A percentile compares a stretch with the other conserved stretches of the same genome.
Conservation (phyloP, 2,113 vertebrate species). For the Oryctolagus cuniculus region mOryCun1.1 NC_091433.1:196042001-196042500, state of each 20-base stretch:
- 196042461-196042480: neutral
- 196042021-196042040: neutral
- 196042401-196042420: neutral
- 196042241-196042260: neutral
- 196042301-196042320: neutral
- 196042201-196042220: neutral
- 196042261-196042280: accelerated
- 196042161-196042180: accelerated
- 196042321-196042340: neutral
- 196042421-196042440: neutral
- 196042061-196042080: neutral
- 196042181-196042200: no score
- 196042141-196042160: accelerated
- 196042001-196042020: accelerated
- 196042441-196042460: neutral
- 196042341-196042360: neutral
- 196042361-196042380: neutral
- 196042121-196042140: neutral
- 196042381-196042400: neutral
- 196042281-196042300: neutral
- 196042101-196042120: neutral
- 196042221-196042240: neutral
- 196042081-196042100: no score
- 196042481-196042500: no score
- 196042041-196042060: accelerated